Base-by-base conservation (phyloP, 2,888 invertebrate species). In the Aleiodes alternator region DNA sequence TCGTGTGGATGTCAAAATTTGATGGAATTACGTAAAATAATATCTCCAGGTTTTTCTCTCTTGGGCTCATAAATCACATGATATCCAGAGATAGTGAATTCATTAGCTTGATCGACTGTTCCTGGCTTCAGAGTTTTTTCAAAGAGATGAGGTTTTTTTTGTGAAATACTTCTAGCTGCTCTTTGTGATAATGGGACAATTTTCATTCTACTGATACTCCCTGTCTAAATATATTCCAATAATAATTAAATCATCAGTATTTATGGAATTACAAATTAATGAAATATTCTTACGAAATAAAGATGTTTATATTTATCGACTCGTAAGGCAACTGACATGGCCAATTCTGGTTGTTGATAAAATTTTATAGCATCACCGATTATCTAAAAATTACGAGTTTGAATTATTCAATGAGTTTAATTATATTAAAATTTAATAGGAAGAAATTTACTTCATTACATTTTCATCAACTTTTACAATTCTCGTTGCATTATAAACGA, bases 91-190 rank as follows among this genome's bases (percentile, higher is more conserved):
- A 61, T 38, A 1, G n/a, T 9, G 1, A 61, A 43, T 8, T 61
- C 8, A 38, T 38, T 43, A 9, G 61, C 7, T 38, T 43, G 14
- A 43, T 61, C 43, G 9, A 8, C 16, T 8, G 16, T 14, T 14
- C 12, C 8, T n/a, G 12, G 61, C 14, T 61, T 14, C 14, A 43
- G 3, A 43, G 43, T 43, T 9, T 43, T 43, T 43, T 38, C 38
- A 14, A 43, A n/a, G 38, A 61, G 61, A 61, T 61, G 61, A 38
- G 61, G 61, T 43, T 43, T 61, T 61, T 43, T 38, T 43, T 61
- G 2, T 9, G 31, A 43, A 11, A 61, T 6, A 61, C 43, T 61
- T 1, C 16, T 43, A 16, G 16, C 16, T 9, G 38, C 9, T 12
- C 31, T 7, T 61, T 61, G 23, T 16, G 61, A 43, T 61, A 61